Base-by-base conservation (phyloP, 2,797 vertebrate species). In the Typhlichthys subterraneus region DNA sequence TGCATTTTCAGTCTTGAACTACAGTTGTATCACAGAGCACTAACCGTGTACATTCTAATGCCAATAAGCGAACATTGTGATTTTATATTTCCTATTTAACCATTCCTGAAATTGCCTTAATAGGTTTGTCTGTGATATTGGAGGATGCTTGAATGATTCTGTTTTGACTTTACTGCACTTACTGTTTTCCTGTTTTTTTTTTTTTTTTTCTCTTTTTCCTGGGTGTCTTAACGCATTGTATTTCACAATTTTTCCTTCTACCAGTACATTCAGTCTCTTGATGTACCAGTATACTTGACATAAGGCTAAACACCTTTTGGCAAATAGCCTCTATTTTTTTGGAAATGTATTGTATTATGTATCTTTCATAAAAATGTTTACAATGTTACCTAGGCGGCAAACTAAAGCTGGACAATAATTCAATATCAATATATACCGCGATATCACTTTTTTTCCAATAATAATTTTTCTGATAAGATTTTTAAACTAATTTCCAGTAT, bases 101-200 rank as follows among this genome's bases (percentile, higher is more conserved):
- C 77, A 64, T 75, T 33, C 49, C 53, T 80, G 67, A 77, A 70
- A 78, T 85, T 80, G 61, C 57, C 31, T 59, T 82, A 66, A 65
- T 53, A 60, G 62, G 33, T 10, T 56, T 57, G 75, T 75, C 55
- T 62, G 50, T 75, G 65, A 60, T 76, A 9, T 79, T 68, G 31
- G 79, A 70, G 53, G 15, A 57, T 62, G 61, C 57, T 60, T 76
- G 47, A 45, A 72, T 66, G 67, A 72, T 68, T 80, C 67, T 84
- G 75, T 57, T 82, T 72, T 87, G 67, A 84, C 84, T 81, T 23
- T 38, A 38, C 33, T 87, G 82, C 84, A 85, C 83, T 82, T 79
- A 91, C 92, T 93, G 92, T 66, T 82, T 86, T 74, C 69, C 84
- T 56, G 71, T 82, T 81, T 88, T 60, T 89, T 89, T 69, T 77